These are phyloP conservation scores for Stomatorhinus ivindoensis DNA, from an alignment of 2,113 vertebrate species.

Conservation along the genomic window DNA sequence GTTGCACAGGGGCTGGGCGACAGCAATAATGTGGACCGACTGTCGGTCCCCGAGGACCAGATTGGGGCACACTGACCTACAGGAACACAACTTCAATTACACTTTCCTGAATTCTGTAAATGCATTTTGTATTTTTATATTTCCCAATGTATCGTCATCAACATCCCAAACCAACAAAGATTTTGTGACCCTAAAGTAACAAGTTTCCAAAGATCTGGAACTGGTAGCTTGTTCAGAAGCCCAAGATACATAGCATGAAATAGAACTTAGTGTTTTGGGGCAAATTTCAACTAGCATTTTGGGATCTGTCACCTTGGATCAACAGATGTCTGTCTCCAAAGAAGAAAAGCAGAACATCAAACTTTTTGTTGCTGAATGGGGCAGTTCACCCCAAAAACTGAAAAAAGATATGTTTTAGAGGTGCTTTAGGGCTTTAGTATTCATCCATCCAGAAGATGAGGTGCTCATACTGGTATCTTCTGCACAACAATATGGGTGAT, in stretches of 20 bases:
- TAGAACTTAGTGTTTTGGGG: neutral
- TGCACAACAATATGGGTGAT: no score
- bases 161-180: neutral
- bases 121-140: neutral
- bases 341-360: neutral
- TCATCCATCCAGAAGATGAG: no score
- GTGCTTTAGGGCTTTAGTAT: no score
- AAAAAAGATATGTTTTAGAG: no score
- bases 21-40: neutral
- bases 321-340: neutral
- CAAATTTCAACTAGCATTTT: neutral
- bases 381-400: no score
- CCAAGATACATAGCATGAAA: neutral
- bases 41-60: neutral
- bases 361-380: no score
- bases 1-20: neutral
- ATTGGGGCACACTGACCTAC: neutral
- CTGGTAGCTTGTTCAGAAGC: neutral
- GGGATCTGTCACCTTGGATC: neutral
- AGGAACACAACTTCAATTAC: neutral
- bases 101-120: neutral
- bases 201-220: neutral
- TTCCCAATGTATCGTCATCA: neutral
- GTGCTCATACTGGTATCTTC: no score
- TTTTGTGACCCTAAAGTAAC: neutral